These are phyloP conservation scores for Hucho hucho DNA, from an alignment of 2,113 vertebrate genomes.

Conservation along the genomic window DNA sequence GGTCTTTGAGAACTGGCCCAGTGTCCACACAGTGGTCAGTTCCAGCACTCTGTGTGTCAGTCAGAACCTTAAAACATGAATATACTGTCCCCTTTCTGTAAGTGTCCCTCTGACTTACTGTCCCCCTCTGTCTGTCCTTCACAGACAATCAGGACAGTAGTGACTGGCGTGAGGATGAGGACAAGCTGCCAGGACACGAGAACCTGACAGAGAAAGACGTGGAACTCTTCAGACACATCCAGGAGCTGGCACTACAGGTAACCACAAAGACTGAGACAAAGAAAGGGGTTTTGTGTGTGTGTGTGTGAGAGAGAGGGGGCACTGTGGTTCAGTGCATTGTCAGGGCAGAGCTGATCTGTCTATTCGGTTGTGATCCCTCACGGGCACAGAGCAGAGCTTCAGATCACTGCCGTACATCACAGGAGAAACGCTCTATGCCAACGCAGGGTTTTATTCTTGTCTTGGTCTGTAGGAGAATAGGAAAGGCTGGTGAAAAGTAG, in stretches of 20 bases:
- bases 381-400: background rate
- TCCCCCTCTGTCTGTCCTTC: slow-evolving; percentile 15
- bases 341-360: background rate
- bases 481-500: background rate
- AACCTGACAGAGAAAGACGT: slow-evolving; percentile 96
- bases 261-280: background rate
- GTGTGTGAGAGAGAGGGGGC: background rate
- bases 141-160: slow-evolving; percentile 97
- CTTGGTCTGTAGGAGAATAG: background rate
- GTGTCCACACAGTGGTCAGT: no score
- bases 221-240: slow-evolving; percentile 95
- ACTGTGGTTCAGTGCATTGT: background rate
- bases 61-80: background rate
- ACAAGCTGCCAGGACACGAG: slow-evolving; percentile 89
- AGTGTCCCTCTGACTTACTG: no score
- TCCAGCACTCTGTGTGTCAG: no score
- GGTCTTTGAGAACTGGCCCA: no score
- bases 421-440: background rate
- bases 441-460: background rate
- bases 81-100: background rate
- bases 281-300: background rate
- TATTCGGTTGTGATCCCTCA: background rate
- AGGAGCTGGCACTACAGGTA: slow-evolving; percentile 97
- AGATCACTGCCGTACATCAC: background rate
- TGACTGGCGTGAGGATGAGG: slow-evolving; percentile 91